Base-by-base conservation (phyloP, 1,140 invertebrate genomes). In the Procambarus clarkii region DNA sequence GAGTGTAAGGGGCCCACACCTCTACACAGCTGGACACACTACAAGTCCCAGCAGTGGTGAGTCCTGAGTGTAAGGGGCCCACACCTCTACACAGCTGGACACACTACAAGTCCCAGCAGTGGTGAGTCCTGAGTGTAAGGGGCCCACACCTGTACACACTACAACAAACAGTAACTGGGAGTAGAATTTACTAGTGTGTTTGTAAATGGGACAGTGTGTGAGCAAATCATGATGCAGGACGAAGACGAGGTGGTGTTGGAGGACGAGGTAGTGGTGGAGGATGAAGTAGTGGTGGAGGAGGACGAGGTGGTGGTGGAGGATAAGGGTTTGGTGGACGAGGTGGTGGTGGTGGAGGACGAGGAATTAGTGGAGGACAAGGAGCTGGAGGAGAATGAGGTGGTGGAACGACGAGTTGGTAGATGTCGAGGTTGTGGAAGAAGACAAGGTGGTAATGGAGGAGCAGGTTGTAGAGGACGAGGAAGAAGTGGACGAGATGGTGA, bases 351-450 rank as follows among this genome's bases (percentile, higher is more conserved):
- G 69, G 69, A 79, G 77, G 44, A 79, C 15, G 77, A n/a, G 34
- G 34, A 34, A 34, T 34, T 34, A 34, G 34, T 34, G 34, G 34
- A 34, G 34, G 34, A 34, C 34, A 24, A 34, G 48, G 54, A 60
- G 80, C 46, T 50, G 48, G 80, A 60, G 44, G 77, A 79, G 77
- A 24, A 77, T 24, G 74, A 9, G 44, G 77, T 46, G 77, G 77
- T 46, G 44, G 44, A 45, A 77, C 44, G 44, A 79, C 44, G 77
- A 79, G 77, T 44, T 46, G 77, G 77, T 15, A 79, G 21, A 45
- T 79, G n/a, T 45, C 50, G 21, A 76, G 74, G 74, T 9, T 76
- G n/a, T 9, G 0, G 44, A 76, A 44, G 74, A 76, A 76, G 74
- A 21, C n/a, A 76, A 44, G 74, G 21, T 24, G n/a, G 74, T 24